Conservation (phyloP, 2,113 vertebrate genomes). For the Mandrillus leucophaeus region DNA sequence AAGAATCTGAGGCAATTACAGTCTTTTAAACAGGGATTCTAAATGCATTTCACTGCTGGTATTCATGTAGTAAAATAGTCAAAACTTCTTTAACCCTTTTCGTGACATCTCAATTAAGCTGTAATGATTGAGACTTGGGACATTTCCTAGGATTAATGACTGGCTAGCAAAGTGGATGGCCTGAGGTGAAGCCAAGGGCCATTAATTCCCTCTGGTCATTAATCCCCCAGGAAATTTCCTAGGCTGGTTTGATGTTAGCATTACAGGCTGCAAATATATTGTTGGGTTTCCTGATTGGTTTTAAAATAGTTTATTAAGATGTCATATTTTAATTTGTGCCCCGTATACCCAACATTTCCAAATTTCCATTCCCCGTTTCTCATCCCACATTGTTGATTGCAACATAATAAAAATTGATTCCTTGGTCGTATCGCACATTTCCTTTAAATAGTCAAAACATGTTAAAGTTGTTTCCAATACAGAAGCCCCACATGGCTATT, state of each 20-base stretch:
- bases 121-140: conserved; percentile 20
- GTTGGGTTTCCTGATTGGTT: conserved; percentile 62
- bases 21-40: conserved; percentile 86
- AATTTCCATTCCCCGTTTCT: conserved; percentile 47
- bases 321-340: conserved; percentile 68
- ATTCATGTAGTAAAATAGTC: conserved; percentile 69
- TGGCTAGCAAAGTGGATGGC: conserved; percentile 50
- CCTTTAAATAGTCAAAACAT: conserved; percentile 49
- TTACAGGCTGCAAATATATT: conserved; percentile 69
- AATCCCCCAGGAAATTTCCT: conserved; percentile 41
- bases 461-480: conserved; percentile 6
- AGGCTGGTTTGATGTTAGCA: neutral
- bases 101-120: conserved; percentile 16
- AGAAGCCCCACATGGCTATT: neutral
- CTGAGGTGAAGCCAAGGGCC: conserved; percentile 57
- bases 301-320: conserved; percentile 73
- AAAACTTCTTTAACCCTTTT: conserved; percentile 85
- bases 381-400: conserved; percentile 9
- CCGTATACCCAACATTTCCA: conserved; percentile 55
- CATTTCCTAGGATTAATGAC: conserved; percentile 73
- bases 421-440: conserved; percentile 14
- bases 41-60: conserved; percentile 78
- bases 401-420: conserved; percentile 48
- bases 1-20: conserved; percentile 88
- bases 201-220: conserved; percentile 37